Percentiles rank a stretch among this genome's conserved stretches.
These are phyloP conservation scores for Tolypeutes matacus DNA, from an alignment of 2,797 vertebrate species.

Conservation along the genomic window DNA sequence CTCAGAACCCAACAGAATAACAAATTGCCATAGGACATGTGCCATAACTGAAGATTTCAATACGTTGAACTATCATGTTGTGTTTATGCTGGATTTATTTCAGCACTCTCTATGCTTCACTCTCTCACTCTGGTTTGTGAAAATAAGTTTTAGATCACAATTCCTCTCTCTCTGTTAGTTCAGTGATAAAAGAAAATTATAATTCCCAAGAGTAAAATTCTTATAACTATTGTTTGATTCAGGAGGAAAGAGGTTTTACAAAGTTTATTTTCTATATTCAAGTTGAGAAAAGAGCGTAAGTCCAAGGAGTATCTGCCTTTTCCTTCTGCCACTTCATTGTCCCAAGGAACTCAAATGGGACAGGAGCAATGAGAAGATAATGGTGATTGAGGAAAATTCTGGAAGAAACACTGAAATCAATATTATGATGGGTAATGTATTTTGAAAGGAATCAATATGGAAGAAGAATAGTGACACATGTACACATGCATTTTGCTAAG, in stretches of 20 bases:
- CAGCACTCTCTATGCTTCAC: not conserved
- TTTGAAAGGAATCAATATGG: not conserved
- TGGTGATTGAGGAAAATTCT: not conserved
- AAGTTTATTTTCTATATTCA: not conserved
- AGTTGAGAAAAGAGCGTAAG: not conserved
- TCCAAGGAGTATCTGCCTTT: not conserved
- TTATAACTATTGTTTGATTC: not conserved
- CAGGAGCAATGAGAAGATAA: not conserved
- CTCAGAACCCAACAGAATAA: not conserved
- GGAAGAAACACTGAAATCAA: not conserved
- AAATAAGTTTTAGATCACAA: not conserved
- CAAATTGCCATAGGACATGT: not conserved
- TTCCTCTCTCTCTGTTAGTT: not conserved
- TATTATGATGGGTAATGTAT: not conserved
- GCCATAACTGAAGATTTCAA: not conserved
- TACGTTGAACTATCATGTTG: not conserved
- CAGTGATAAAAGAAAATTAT: constrained; percentile 3
- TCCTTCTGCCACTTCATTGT: not conserved
- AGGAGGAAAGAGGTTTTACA: not conserved
- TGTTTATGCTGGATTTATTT: not conserved
- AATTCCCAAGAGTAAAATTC: not conserved
- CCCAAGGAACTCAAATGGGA: not conserved
- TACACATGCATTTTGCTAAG: not conserved
- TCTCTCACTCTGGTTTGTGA: not conserved
- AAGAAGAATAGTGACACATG: not conserved